These are phyloP conservation scores for Montipora capitata DNA, from an alignment of 92 coral and sea anemone genomes.

Conservation along the genomic window DNA sequence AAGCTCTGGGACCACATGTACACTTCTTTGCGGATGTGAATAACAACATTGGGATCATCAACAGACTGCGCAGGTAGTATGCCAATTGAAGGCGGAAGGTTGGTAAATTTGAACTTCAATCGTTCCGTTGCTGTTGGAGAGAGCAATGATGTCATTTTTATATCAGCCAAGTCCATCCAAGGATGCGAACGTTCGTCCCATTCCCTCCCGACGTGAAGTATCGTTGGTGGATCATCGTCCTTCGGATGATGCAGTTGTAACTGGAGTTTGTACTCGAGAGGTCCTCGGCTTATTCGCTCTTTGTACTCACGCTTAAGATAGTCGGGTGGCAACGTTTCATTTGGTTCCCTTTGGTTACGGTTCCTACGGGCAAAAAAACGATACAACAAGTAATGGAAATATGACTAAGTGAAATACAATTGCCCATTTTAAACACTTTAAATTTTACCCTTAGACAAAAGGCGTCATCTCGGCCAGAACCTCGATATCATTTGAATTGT, in stretches of 20 bases:
- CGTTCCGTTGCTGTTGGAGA: conserved; percentile 81
- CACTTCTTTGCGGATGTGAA: conserved; percentile 61
- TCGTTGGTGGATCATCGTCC: conserved; percentile 73
- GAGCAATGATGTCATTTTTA: conserved; percentile 81
- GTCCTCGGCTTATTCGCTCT: conserved; percentile 69
- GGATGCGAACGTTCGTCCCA: conserved; percentile 93
- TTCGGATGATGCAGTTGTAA: conserved; percentile 80
- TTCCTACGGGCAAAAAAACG: no score
- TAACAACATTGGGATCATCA: conserved; percentile 80
- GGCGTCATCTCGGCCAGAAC: no score
- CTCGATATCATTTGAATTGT: no score
- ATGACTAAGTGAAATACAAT: no score
- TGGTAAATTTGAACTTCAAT: conserved; percentile 65
- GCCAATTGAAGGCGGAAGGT: conserved; percentile 66
- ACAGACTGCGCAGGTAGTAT: conserved; percentile 82
- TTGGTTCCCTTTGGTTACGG: conserved; percentile 43
- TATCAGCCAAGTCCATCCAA: conserved; percentile 92
- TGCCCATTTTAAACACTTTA: no score
- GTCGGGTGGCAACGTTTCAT: conserved; percentile 68
- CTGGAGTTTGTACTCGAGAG: conserved; percentile 82
- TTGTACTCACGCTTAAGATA: conserved; percentile 77
- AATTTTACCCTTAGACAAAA: no score
- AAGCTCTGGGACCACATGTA: conserved; percentile 70
- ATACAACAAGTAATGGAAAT: no score
- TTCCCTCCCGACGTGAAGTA: conserved; percentile 73